Evolutionary conservation across 1,140 invertebrate genomes (phyloP).

Genomic region (Drosophila pseudoobscura): DNA sequence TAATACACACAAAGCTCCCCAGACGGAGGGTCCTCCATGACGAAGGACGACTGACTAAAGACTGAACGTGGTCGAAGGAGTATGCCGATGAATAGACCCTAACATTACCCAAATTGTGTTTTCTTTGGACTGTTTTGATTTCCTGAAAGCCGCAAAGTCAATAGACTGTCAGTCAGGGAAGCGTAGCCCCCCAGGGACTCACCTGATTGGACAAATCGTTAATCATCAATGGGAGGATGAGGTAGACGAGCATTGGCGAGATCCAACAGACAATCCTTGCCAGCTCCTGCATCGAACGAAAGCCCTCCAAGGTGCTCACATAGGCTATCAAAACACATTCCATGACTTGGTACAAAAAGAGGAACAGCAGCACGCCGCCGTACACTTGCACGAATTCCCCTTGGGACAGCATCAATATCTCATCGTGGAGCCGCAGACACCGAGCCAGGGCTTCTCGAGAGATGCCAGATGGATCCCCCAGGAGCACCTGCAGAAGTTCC

Average conservation of each 20-base stretch:
- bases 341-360: conserved; percentile 33
- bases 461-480: neutral
- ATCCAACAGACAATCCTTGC: conserved; percentile 25
- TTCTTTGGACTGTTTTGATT: conserved; percentile 6
- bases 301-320: conserved; percentile 16
- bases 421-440: conserved; percentile 26
- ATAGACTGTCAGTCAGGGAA: neutral
- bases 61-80: conserved; percentile 8
- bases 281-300: conserved; percentile 7
- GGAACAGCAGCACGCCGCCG: conserved; percentile 45
- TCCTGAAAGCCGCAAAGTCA: too few relatives aligned
- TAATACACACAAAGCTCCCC: conserved; percentile 54
- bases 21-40: conserved; percentile 34
- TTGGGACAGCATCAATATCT: conserved; percentile 36
- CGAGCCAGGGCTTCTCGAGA: conserved; percentile 3
- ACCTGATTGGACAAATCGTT: conserved; percentile 57
- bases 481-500: conserved; percentile 1
- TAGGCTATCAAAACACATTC: conserved; percentile 38
- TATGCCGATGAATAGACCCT: neutral
- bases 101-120: conserved; percentile 25
- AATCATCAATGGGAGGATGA: conserved; percentile 32
- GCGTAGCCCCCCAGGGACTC: conserved; percentile 26
- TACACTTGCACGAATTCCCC: conserved; percentile 43
- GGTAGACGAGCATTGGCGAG: conserved; percentile 39
- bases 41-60: neutral